Base-by-base conservation (phyloP, 2,888 invertebrate species). In the Anticlea derivata region DNA sequence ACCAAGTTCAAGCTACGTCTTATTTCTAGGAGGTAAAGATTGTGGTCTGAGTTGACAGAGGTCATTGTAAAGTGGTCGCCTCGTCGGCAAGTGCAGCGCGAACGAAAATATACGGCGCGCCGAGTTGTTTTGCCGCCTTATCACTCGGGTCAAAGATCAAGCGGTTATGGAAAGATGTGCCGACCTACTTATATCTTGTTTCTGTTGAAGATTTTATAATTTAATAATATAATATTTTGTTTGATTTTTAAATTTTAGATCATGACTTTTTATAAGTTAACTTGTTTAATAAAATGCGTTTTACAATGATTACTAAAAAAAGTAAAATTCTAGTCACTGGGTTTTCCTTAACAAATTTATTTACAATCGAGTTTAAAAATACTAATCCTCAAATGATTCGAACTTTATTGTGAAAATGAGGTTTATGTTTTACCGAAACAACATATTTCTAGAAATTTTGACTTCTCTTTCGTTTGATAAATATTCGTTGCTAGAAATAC, bases 41-140 rank as follows among this genome's bases (percentile, higher is more conserved):
- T 57, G 56, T 69, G 60, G 60, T 46, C 57, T 55, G 66, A 70
- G 74, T 79, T 72, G 74, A 75, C 74, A 78, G 63, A 62, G 83
- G 52, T 80, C 86, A 75, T 66, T 1, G 35, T 69, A 73, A 66
- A 77, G 46, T 85, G 83, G 88, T 60, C 72, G 57, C 55, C 73
- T 82, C 80, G 81, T 79, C 87, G 88, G 86, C 89, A 89, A 89
- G 89, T 89, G 89, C 89, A 88, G 83, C 76, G 82, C 82, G 87
- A 88, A 89, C 88, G 86, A 89, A 89, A 88, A 89, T 89, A 89
- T 89, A 89, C 89, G 85, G 76, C 86, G 85, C 79, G 82, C 75
- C 73, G 86, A 86, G 84, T 89, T 86, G 89, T 87, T 88, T 88
- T 88, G 88, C 89, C 84, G 88, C 86, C 89, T 89, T 89, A 89